These are phyloP conservation scores for Sebastes schlegelii DNA, from an alignment of 2,113 vertebrate species.

Conservation along the genomic window DNA sequence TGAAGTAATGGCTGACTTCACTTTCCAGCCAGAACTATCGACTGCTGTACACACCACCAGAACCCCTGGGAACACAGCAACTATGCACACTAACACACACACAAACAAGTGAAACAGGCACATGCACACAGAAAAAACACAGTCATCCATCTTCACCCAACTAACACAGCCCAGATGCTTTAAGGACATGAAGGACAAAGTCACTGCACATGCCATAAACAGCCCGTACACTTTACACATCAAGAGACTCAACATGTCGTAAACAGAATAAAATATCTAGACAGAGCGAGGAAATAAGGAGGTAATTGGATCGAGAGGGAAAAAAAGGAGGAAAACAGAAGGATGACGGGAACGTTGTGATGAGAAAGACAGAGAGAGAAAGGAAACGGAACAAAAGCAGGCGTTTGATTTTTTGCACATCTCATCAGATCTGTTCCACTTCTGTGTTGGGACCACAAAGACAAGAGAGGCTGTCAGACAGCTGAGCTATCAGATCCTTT, in stretches of 20 bases:
- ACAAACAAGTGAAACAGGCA: no score
- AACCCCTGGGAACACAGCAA: conserved; percentile 31
- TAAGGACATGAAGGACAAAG: conserved; percentile 48
- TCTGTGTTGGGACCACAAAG: conserved; percentile 53
- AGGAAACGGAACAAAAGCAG: conserved; percentile 53
- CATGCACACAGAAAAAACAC: neutral
- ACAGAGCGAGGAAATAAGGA: neutral
- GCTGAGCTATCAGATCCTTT: conserved; percentile 53
- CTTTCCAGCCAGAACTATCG: conserved; percentile 54
- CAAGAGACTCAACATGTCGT: neutral
- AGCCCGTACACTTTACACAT: neutral
- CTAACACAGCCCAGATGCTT: conserved; percentile 42
- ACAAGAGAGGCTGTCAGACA: conserved; percentile 67
- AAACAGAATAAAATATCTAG: neutral
- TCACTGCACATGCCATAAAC: conserved; percentile 12
- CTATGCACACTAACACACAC: neutral
- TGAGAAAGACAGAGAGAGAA: conserved; percentile 9
- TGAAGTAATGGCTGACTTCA: conserved; percentile 65
- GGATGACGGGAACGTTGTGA: neutral
- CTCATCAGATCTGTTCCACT: conserved; percentile 58
- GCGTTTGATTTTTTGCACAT: conserved; percentile 37
- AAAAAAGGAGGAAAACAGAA: conserved; percentile 6
- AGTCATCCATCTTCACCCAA: conserved; percentile 37
- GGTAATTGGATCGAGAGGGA: neutral
- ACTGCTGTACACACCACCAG: conserved; percentile 24